These are phyloP conservation scores for Petrocephalus microphthalmus DNA, from an alignment of 2,113 vertebrate species.

Conservation along the genomic window DNA sequence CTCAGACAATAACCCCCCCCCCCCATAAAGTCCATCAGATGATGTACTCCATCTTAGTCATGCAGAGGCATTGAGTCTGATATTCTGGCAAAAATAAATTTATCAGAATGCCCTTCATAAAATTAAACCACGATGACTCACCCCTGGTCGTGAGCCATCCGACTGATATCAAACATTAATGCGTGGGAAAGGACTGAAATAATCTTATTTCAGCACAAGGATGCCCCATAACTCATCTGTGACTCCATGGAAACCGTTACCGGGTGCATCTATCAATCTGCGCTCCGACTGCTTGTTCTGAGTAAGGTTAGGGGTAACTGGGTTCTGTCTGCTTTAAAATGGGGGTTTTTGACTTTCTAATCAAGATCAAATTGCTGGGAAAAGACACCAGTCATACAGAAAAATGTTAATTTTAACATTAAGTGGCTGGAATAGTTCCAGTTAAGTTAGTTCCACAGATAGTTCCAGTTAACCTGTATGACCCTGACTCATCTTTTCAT, in stretches of 20 bases:
- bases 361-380: neutral
- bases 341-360: neutral
- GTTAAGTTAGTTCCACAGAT: neutral
- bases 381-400: neutral
- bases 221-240: neutral
- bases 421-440: neutral
- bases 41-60: neutral
- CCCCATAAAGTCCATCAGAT: neutral
- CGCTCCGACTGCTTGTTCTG: neutral
- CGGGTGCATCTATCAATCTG: neutral
- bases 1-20: neutral
- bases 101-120: constrained; percentile 1
- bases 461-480: neutral
- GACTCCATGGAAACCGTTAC: neutral
- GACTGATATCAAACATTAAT: neutral
- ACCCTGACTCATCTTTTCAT: neutral
- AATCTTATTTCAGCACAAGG: neutral
- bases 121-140: constrained; percentile 5
- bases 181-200: constrained; percentile 8
- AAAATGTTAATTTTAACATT: neutral
- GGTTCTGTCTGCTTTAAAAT: neutral
- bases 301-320: neutral
- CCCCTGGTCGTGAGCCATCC: neutral
- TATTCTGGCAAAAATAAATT: neutral
- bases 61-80: neutral